Evolutionary conservation across 2,888 invertebrate species (phyloP).

Genomic region (Schizotus pectinicornis): DNA sequence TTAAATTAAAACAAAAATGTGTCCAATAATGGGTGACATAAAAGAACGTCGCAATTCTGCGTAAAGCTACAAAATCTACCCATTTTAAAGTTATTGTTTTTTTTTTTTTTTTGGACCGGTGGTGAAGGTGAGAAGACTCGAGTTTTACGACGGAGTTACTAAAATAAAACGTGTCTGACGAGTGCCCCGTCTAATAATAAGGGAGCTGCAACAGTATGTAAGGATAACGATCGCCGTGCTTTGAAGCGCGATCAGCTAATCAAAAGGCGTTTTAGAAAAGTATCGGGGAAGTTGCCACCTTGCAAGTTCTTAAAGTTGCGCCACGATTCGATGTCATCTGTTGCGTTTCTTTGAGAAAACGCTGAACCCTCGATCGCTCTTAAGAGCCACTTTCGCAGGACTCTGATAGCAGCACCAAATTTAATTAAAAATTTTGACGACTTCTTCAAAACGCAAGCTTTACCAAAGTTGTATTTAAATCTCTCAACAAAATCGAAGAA

Average conservation of each 20-base stretch:
- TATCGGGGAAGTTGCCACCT: conserved; percentile 19
- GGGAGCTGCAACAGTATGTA: conserved; percentile 39
- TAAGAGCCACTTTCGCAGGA: too few species aligned
- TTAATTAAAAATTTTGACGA: not conserved
- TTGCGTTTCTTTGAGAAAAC: too few species aligned
- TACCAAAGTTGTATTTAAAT: too few species aligned
- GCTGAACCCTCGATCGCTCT: too few species aligned
- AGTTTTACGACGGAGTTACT: conserved; percentile 1
- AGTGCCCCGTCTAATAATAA: conserved; percentile 37
- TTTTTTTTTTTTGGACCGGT: conserved; percentile 1
- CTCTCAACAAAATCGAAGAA: too few species aligned
- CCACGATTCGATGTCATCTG: too few species aligned
- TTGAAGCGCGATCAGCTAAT: conserved; percentile 36
- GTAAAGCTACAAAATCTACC: too few species aligned
- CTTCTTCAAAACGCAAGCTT: too few species aligned
- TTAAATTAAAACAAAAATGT: conserved; percentile 3
- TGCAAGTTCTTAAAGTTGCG: not conserved
- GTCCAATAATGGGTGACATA: too few species aligned
- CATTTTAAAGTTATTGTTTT: too few species aligned
- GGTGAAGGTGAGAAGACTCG: not conserved
- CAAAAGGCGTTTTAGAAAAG: conserved; percentile 19
- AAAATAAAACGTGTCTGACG: conserved; percentile 35
- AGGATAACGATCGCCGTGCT: conserved; percentile 43
- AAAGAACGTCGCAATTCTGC: not conserved
- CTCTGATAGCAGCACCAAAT: too few species aligned